Evolutionary conservation across 2,888 invertebrate species (phyloP), one percentile per base, ranked within the genome.

Genomic region (Terebella lapidaria): DNA sequence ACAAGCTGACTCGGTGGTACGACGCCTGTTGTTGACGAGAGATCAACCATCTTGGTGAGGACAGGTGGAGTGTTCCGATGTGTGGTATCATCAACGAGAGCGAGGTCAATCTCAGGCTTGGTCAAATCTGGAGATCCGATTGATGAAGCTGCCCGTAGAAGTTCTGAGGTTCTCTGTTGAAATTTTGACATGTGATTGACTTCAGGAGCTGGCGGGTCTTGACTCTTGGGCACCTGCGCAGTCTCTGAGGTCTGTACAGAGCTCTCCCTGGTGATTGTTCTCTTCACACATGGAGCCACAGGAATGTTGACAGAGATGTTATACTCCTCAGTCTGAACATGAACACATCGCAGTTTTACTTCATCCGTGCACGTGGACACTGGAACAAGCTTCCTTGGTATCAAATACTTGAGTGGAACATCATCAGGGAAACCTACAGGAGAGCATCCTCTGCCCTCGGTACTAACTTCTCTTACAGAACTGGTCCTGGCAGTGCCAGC

Each of bases 11-110:
- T n/a, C n/a, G n/a, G n/a, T n/a, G n/a, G n/a, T n/a, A n/a, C n/a
- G n/a, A n/a, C n/a, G n/a, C n/a, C n/a, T n/a, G n/a, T n/a, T n/a
- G n/a, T n/a, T n/a, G n/a, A n/a, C n/a, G n/a, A n/a, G n/a, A n/a
- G n/a, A 35, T 35, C 42, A 15, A 35, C 4, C 30, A 59, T 55
- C 28, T 47, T 26, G 25, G 45, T 56, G 55, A 54, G 54, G 2
- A 49, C 27, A 10, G 57, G 56, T 22, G 56, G 56, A 3, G 56
- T 25, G 20, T 27, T 35, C 3, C 46, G 25, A 18, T 54, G 57
- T 18, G 2, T 4, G 28, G n/a, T 25, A 5, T 2, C 25, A 10
- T 26, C 46, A 10, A 49, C 49, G 18, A 10, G 18, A 18, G n/a
- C n/a, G n/a, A n/a, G n/a, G n/a, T 35, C 42, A 35, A 10, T n/a